Evolutionary conservation across 1,140 invertebrate species (phyloP).

Genomic region (Amyelois transitella): DNA sequence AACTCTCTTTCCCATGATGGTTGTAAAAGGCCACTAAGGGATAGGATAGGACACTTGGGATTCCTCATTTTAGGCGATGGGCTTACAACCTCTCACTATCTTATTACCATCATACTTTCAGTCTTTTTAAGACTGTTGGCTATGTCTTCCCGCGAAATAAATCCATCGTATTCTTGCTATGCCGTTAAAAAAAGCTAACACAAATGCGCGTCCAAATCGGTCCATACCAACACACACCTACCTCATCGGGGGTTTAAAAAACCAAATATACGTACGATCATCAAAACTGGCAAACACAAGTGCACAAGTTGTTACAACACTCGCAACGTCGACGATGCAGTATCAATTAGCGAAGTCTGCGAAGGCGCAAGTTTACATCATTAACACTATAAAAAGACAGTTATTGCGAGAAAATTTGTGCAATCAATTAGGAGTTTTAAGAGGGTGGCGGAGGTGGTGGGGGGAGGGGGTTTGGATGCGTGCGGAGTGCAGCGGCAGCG

Average conservation of each 20-base stretch:
- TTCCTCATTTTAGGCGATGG: no score
- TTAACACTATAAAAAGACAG: conserved; percentile 73
- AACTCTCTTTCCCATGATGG: no score
- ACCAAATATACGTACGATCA: conserved; percentile 30
- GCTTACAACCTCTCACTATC: no score
- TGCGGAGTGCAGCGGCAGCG: conserved; percentile 61
- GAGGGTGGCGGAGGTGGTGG: conserved; percentile 47
- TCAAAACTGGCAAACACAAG: conserved; percentile 13
- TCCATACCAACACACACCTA: no score
- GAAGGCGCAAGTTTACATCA: conserved; percentile 69
- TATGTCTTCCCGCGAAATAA: no score
- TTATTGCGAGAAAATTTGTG: conserved; percentile 73
- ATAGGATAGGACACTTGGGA: no score
- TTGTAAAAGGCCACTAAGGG: no score
- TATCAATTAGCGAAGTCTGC: conserved; percentile 54
- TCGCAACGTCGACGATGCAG: conserved; percentile 29
- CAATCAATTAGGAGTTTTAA: conserved; percentile 74
- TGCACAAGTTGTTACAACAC: conserved; percentile 21
- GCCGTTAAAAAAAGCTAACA: no score
- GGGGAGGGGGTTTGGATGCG: conserved; percentile 44
- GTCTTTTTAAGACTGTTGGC: no score
- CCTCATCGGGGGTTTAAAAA: neutral
- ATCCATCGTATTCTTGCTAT: no score
- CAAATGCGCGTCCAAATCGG: no score
- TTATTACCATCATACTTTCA: no score